Base-by-base conservation (phyloP, 1,140 invertebrate species). In the Ectropis grisescens region DNA sequence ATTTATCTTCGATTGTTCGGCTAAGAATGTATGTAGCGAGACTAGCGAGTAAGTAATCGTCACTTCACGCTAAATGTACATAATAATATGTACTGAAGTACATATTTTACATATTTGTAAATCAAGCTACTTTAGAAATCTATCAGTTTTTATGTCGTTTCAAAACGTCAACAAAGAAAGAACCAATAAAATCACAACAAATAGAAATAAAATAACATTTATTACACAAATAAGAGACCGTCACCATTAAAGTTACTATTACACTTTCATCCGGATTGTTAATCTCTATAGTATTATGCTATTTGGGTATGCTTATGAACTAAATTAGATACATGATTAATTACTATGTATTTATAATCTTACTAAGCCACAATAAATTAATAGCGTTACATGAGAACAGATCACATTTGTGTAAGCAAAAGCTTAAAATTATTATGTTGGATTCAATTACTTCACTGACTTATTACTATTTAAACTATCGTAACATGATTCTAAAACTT, bases 401-500 rank as follows among this genome's bases (percentile, higher is more conserved):
- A 78, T 81, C 70, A 78, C 66, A 68, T 55, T 53, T 44, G 56
- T 30, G 40, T 59, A 64, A 66, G 57, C 61, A 47, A 58, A 54
- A 61, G 50, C 42, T 58, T 62, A 65, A 35, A 43, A n/a, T n/a
- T n/a, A n/a, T 33, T 39, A 41, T 45, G 40, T 23, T 26, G 46
- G 33, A 34, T 28, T 41, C 15, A 29, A 38, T 62, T 74, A 76
- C 52, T 72, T 75, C 40, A 62, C 44, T 42, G 74, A 69, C 61
- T 78, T 82, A 70, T 71, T 75, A 37, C 79, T 85, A 66, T 86
- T 86, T 47, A 87, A 69, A 72, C 85, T 87, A 61, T 87, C 86
- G 37, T 79, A 82, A 48, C 72, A 76, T 16, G 72, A 65, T 57
- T 88, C 86, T 49, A 87, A 70, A 24, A 93, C 87, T 79, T 93